Evolutionary conservation across 2,888 invertebrate species (phyloP), one percentile per base, ranked within the genome.

Genomic region (Ecliptopera silaceata): DNA sequence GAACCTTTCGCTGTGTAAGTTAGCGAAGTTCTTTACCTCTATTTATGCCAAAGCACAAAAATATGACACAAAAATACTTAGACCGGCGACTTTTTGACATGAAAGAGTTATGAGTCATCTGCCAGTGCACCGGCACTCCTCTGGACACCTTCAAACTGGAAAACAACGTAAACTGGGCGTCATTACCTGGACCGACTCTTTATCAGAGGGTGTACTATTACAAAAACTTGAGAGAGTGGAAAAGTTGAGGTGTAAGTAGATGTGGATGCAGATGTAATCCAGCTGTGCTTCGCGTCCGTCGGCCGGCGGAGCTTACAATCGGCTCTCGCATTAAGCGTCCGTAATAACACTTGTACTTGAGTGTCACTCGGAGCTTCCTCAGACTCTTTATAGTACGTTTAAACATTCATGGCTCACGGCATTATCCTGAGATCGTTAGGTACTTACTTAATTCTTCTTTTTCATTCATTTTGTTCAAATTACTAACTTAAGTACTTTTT

Each of bases 311-410:
- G 34, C 32, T 20, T 10, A 29, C 17, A 47, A 47, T 36, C 22
- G 38, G 26, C 45, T 46, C 38, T 20, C 10, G 50, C 42, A 42
- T 34, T 15, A 43, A 12, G 22, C 38, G 17, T 51, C 43, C 13
- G 44, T 29, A 52, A 52, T 45, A 52, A 52, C 51, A 44, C 44
- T 52, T 38, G 51, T 45, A 20, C 44, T n/a, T 43, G n/a, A 52
- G 51, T 29, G 51, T 29, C 44, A 44, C 43, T 50, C 44, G 43
- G 18, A 17, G 44, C 51, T 44, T 18, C 38, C 12, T 45, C 34
- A 26, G 15, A 38, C 11, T 45, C 18, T 18, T 52, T 38, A 31
- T 29, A 45, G 38, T 38, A 18, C 13, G 20, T 52, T 39, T 39
- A 31, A 31, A 52, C 45, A 52, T 52, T 45, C 52, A 51, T 52